These are phyloP conservation scores for Crotalus adamanteus DNA, from an alignment of 2,797 vertebrate genomes.

Conservation along the genomic window DNA sequence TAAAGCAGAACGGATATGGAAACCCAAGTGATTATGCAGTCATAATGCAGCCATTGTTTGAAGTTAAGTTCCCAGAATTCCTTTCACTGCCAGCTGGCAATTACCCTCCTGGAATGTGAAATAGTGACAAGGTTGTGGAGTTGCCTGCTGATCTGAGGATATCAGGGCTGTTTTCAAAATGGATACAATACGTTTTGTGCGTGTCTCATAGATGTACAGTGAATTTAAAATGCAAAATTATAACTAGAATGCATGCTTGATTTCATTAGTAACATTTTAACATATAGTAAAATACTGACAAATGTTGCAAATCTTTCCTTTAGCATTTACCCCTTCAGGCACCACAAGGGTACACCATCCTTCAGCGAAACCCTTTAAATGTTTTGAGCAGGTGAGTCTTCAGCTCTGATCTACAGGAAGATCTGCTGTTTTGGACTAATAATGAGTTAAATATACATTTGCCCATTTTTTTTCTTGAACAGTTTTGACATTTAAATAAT, in stretches of 20 bases:
- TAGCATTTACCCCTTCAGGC: neutral
- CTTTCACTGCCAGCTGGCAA: neutral
- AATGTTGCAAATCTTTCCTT: neutral
- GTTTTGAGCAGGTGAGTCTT: neutral
- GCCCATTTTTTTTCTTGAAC: neutral
- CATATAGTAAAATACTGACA: neutral
- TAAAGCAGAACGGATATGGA: neutral
- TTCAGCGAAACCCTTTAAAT: neutral
- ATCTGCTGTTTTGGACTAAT: neutral
- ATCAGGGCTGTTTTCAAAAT: neutral
- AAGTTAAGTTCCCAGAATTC: neutral
- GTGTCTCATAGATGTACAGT: neutral
- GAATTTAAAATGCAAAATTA: neutral
- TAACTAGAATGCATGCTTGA: neutral
- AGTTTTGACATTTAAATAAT: neutral
- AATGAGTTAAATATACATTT: neutral
- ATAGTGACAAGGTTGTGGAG: neutral
- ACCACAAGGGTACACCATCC: neutral
- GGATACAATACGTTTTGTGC: neutral
- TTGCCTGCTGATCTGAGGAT: neutral
- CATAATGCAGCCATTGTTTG: slow-evolving; percentile 14
- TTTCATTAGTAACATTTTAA: neutral
- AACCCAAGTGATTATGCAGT: neutral
- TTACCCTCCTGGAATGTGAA: accelerated
- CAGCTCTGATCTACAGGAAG: neutral